Percentiles rank a stretch among this genome's conserved stretches.
Conservation (phyloP, 2,797 vertebrate genomes). For the Numenius phaeopus region DNA sequence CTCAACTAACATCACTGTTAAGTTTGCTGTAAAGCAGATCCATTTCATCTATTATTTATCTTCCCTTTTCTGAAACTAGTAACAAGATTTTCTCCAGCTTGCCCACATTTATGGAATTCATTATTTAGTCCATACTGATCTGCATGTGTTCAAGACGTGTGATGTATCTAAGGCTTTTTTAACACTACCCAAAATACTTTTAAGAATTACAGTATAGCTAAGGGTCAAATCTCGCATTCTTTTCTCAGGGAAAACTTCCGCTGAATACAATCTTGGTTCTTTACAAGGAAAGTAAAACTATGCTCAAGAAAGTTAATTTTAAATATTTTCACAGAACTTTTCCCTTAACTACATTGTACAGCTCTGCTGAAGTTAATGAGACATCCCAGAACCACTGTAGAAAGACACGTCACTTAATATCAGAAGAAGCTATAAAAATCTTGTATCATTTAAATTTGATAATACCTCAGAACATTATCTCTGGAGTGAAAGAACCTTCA, state of each 20-base stretch:
- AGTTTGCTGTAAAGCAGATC: not conserved
- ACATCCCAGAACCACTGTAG: not conserved
- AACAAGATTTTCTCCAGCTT: not conserved
- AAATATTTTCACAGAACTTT: slow-evolving; percentile 14
- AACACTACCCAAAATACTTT: not conserved
- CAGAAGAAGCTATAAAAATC: slow-evolving; percentile 20
- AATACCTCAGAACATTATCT: not conserved
- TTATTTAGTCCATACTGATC: not conserved
- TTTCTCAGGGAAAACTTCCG: not conserved
- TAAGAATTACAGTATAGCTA: not conserved
- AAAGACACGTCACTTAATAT: not conserved
- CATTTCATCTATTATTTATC: not conserved
- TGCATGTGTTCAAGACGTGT: not conserved
- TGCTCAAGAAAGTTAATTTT: not conserved
- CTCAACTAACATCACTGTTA: not conserved
- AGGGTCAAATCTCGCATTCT: not conserved
- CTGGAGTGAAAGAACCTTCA: not conserved
- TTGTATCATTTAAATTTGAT: slow-evolving; percentile 3
- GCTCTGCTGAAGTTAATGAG: slow-evolving; percentile 17
- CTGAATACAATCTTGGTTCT: not conserved
- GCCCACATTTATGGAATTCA: not conserved
- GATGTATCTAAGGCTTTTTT: not conserved
- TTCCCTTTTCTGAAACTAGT: not conserved
- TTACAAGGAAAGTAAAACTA: not conserved
- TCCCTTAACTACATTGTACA: not conserved